Percentiles rank a stretch among this genome's conserved stretches.
These are phyloP conservation scores for Euwallacea fornicatus DNA, from an alignment of 1,140 invertebrate genomes.

Conservation along the genomic window DNA sequence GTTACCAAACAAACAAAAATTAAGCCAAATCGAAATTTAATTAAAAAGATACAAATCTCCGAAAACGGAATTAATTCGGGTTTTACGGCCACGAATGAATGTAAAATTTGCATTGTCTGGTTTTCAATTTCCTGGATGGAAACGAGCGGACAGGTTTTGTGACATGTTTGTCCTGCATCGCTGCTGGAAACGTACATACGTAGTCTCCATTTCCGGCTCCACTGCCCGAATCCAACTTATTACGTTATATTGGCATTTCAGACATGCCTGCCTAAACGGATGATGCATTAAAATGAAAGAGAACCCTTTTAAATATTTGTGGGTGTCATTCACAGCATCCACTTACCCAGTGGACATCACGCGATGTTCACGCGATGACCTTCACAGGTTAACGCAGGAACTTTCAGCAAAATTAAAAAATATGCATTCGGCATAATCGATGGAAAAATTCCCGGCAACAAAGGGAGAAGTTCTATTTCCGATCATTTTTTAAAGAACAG, in stretches of 20 bases:
- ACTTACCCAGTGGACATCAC: no score
- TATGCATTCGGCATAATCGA: no score
- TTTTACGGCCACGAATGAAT: slow-evolving; percentile 29
- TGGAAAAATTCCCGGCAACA: background rate
- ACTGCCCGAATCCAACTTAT: slow-evolving; percentile 27
- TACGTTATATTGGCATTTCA: slow-evolving; percentile 31
- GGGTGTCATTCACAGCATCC: no score
- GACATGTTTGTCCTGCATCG: slow-evolving; percentile 31
- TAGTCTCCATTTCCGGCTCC: slow-evolving; percentile 31
- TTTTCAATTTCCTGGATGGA: slow-evolving; percentile 44
- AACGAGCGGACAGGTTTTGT: slow-evolving; percentile 38
- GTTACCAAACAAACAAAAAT: background rate
- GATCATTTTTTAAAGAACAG: slow-evolving; percentile 23
- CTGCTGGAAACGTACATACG: slow-evolving; percentile 25
- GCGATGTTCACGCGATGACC: no score
- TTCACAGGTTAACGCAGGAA: no score
- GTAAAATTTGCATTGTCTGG: slow-evolving; percentile 44
- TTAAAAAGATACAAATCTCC: slow-evolving; percentile 34
- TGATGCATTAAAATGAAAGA: no score
- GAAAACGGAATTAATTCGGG: slow-evolving; percentile 35
- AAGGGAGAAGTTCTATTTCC: slow-evolving; percentile 1
- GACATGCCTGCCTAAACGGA: slow-evolving; percentile 13
- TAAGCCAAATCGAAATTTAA: slow-evolving; percentile 19
- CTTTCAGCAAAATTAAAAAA: no score
- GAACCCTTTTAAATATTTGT: no score